These are phyloP conservation scores for Micropoecilia bifurca DNA, from an alignment of 2,797 vertebrate species.

Conservation along the genomic window DNA sequence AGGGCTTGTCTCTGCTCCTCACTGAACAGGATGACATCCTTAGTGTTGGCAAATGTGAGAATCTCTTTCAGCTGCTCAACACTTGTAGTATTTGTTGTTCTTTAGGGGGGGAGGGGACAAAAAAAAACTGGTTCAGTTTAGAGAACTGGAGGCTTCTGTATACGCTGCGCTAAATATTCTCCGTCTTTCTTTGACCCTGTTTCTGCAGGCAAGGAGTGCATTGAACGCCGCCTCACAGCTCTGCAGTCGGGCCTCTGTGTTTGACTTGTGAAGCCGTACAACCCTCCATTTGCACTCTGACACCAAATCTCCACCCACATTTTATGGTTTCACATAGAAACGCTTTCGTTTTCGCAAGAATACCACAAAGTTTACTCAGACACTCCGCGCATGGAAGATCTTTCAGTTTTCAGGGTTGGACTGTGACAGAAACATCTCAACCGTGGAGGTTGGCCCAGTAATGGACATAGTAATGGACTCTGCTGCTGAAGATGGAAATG, in stretches of 20 bases:
- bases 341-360: slow-evolving; percentile 31
- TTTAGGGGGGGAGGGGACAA: not conserved
- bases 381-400: slow-evolving; percentile 9
- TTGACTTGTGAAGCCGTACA: slow-evolving; percentile 64
- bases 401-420: slow-evolving; percentile 10
- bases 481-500: slow-evolving; percentile 20
- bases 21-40: slow-evolving; percentile 91
- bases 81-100: not conserved
- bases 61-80: not conserved
- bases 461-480: slow-evolving; percentile 36
- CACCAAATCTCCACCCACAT: slow-evolving; percentile 22
- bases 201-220: slow-evolving; percentile 91
- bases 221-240: slow-evolving; percentile 92
- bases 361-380: slow-evolving; percentile 18
- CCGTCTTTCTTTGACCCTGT: slow-evolving; percentile 4
- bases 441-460: slow-evolving; percentile 17
- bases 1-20: slow-evolving; percentile 91
- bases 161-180: not conserved
- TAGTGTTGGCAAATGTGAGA: slow-evolving; percentile 92
- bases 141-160: not conserved
- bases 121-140: not conserved
- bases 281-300: slow-evolving; percentile 43
- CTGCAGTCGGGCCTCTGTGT: slow-evolving; percentile 89
- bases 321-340: slow-evolving; percentile 23
- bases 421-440: slow-evolving; percentile 11